Conservation (phyloP, 2,113 vertebrate species). For the Oncorhynchus clarkii region DNA sequence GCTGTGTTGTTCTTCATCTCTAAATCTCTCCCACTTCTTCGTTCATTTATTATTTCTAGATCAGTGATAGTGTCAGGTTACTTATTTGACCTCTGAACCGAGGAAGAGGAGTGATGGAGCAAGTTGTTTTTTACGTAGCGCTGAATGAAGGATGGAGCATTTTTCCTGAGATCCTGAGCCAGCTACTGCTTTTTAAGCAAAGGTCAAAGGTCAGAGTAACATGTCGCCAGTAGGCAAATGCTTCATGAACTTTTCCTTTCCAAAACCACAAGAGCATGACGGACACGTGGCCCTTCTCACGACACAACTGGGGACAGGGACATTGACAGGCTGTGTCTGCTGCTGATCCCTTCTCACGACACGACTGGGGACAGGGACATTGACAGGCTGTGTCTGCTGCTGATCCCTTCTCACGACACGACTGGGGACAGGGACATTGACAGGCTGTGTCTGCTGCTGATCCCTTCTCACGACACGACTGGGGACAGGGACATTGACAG, state of each 20-base stretch:
- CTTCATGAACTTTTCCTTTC: slow-evolving; percentile 67
- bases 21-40: neutral
- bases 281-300: slow-evolving; percentile 54
- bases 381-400: too few relatives aligned
- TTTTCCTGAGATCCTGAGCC: neutral
- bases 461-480: slow-evolving; percentile 10
- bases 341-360: too few relatives aligned
- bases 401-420: slow-evolving; percentile 10
- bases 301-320: neutral
- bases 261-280: slow-evolving; percentile 66
- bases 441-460: neutral
- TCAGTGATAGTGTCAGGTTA: neutral
- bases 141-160: neutral
- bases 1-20: neutral
- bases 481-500: neutral
- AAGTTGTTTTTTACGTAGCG: neutral
- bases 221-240: slow-evolving; percentile 65
- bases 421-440: neutral
- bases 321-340: neutral
- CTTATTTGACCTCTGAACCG: neutral
- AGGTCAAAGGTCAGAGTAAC: slow-evolving; percentile 62
- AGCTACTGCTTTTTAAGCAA: slow-evolving; percentile 52
- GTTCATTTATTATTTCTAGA: neutral
- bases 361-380: too few relatives aligned
- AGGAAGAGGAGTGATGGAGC: too few relatives aligned